These are phyloP conservation scores for Diplosoma virens DNA, from an alignment of 23 tunicate genomes.

Conservation along the genomic window DNA sequence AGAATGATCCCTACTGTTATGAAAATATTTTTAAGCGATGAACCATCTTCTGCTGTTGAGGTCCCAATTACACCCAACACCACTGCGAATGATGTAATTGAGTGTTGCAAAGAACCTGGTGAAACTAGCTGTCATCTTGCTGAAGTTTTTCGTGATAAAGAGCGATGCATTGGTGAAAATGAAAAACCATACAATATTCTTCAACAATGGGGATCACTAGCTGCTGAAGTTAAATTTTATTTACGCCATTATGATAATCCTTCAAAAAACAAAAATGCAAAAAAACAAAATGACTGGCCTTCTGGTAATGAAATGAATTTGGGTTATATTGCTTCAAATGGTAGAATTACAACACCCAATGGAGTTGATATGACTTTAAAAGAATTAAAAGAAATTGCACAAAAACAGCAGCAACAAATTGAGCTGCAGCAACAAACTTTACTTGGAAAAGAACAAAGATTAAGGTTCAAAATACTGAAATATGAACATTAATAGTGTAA, in stretches of 20 bases:
- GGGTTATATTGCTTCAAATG: constrained; percentile 30
- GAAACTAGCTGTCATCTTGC: constrained; percentile 72
- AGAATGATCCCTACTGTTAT: constrained; percentile 87
- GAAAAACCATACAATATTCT: constrained; percentile 88
- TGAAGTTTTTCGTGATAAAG: constrained; percentile 87
- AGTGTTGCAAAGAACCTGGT: constrained; percentile 92
- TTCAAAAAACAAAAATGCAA: not conserved
- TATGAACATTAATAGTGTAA: no score
- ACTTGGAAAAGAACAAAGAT: constrained; percentile 78
- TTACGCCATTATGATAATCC: constrained; percentile 44
- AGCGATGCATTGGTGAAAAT: constrained; percentile 64
- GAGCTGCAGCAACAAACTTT: constrained; percentile 78
- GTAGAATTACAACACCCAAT: constrained; percentile 24
- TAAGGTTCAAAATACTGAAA: no score
- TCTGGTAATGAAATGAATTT: constrained; percentile 29
- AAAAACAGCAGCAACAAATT: constrained; percentile 78
- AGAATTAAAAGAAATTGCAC: constrained; percentile 77
- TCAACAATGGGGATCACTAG: constrained; percentile 95
- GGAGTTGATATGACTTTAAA: constrained; percentile 46
- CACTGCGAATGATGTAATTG: constrained; percentile 83
- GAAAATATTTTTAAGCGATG: constrained; percentile 74
- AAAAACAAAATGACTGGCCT: constrained; percentile 23
- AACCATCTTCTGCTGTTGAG: constrained; percentile 62
- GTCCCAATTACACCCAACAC: constrained; percentile 96
- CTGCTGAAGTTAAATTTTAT: constrained; percentile 83